A percentile compares a stretch with the other conserved stretches of the same genome.
Evolutionary conservation across 2,888 invertebrate genomes (phyloP).

Genomic region (Octonoba sinensis): DNA sequence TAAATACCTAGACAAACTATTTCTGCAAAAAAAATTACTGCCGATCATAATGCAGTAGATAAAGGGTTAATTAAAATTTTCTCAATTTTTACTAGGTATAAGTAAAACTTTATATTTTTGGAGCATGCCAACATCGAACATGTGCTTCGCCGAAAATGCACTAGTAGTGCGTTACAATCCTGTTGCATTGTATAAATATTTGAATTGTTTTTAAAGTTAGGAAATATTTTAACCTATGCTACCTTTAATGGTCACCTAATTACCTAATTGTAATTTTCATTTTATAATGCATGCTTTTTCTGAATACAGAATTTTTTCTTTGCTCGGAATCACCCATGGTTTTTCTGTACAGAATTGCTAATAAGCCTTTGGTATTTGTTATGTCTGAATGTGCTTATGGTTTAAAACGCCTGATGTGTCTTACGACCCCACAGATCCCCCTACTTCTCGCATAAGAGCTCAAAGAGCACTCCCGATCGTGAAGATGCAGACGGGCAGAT

Average conservation of each 20-base stretch:
- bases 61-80: too few species aligned
- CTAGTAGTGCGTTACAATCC: neutral
- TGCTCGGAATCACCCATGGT: neutral
- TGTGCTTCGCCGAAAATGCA: neutral
- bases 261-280: neutral
- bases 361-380: neutral
- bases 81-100: too few species aligned
- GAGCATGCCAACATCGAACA: too few species aligned
- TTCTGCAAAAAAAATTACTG: too few species aligned
- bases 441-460: conserved; percentile 56
- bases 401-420: neutral
- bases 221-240: too few species aligned
- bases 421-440: conserved; percentile 35
- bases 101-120: too few species aligned
- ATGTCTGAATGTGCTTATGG: neutral
- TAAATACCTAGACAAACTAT: too few species aligned
- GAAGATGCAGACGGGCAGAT: conserved; percentile 54
- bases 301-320: neutral
- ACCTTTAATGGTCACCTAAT: too few species aligned
- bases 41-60: too few species aligned
- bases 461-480: conserved; percentile 40
- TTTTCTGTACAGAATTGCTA: too few species aligned
- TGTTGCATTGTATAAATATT: too few species aligned
- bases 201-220: too few species aligned
- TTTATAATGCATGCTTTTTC: neutral